Evolutionary conservation across 1,140 invertebrate species (phyloP).

Genomic region (Diachasma alloeum): DNA sequence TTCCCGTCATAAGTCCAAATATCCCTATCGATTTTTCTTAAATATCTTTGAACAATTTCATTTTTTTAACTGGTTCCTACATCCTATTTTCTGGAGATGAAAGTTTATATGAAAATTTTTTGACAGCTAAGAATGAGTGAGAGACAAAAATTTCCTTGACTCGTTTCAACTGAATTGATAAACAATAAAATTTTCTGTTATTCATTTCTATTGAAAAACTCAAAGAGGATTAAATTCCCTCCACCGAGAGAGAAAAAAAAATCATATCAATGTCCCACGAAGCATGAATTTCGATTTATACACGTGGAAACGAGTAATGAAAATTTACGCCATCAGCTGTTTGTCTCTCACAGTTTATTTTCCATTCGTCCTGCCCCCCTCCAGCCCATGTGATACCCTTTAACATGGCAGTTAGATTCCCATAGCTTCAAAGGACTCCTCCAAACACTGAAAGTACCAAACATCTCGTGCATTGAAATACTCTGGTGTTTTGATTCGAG

Average conservation of each 20-base stretch:
- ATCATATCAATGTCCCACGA: background rate
- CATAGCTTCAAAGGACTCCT: background rate
- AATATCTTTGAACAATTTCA: too few relatives aligned
- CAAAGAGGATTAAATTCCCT: too few relatives aligned
- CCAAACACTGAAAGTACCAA: background rate
- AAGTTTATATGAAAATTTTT: too few relatives aligned
- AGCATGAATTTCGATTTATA: background rate
- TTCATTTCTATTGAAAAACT: background rate
- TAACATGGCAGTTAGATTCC: background rate
- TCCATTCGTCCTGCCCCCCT: background rate
- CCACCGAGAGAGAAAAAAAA: background rate
- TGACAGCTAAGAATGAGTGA: too few relatives aligned
- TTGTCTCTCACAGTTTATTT: background rate
- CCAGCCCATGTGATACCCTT: background rate
- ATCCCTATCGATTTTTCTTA: too few relatives aligned
- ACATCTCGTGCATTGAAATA: background rate
- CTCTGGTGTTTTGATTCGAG: background rate
- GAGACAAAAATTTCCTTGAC: too few relatives aligned
- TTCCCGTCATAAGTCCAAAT: too few relatives aligned
- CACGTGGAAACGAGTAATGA: background rate
- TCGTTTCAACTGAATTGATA: too few relatives aligned
- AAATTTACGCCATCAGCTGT: background rate
- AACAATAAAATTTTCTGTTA: background rate
- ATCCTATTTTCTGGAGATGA: too few relatives aligned
- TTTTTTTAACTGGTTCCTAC: too few relatives aligned